Conservation (phyloP, 2,113 vertebrate genomes). For the Cacatua alba region DNA sequence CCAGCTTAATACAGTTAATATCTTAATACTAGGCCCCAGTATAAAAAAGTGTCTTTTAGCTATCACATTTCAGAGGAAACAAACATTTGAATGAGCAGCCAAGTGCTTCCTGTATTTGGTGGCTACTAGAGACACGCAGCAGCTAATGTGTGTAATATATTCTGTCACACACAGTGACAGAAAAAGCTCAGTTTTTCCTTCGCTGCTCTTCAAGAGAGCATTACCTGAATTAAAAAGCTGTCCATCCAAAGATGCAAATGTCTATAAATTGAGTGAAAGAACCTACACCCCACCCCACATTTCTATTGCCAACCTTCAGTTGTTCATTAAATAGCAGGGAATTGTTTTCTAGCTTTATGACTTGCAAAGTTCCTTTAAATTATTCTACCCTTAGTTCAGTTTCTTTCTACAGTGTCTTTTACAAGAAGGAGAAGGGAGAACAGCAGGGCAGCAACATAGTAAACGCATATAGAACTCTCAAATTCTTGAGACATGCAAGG, state of each 20-base stretch:
- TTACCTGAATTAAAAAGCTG: background rate
- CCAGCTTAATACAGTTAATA: background rate
- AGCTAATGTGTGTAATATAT: fast-evolving
- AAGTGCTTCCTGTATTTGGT: background rate
- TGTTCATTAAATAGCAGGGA: background rate
- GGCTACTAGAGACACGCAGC: background rate
- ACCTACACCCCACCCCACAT: fast-evolving
- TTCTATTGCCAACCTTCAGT: background rate
- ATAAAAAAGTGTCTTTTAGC: background rate
- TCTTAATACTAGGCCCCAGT: background rate
- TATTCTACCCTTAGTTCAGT: background rate
- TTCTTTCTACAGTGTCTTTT: background rate
- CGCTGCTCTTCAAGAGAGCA: background rate
- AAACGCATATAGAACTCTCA: background rate
- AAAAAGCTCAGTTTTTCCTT: background rate
- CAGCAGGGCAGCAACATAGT: background rate
- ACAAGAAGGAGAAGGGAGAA: background rate
- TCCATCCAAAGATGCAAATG: background rate
- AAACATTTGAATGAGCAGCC: background rate
- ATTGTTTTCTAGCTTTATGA: background rate
- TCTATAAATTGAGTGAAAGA: background rate
- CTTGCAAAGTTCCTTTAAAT: background rate
- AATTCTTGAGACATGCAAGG: background rate
- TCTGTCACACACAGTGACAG: background rate
- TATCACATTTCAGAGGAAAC: background rate